These are phyloP conservation scores for Pao palembangensis DNA, from an alignment of 2,113 vertebrate species.

Conservation along the genomic window DNA sequence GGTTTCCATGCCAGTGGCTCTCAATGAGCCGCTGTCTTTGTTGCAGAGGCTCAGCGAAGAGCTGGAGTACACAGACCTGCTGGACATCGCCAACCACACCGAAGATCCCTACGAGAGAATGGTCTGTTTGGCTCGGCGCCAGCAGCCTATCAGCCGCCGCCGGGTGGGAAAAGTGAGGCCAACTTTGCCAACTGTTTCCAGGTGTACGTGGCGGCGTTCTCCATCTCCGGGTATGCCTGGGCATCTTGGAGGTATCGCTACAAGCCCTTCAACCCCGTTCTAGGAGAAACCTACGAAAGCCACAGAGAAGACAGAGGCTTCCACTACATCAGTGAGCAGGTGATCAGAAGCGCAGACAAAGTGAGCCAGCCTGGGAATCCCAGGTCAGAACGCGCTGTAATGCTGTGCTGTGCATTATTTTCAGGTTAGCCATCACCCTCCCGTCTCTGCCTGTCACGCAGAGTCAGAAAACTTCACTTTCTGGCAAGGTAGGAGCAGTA, in stretches of 20 bases:
- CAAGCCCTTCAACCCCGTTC: conserved; percentile 92
- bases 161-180: background rate
- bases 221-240: conserved; percentile 90
- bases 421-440: conserved; percentile 88
- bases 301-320: conserved; percentile 84
- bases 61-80: conserved; percentile 84
- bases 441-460: conserved; percentile 85
- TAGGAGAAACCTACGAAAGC: conserved; percentile 92
- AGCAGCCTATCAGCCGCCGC: too few species aligned
- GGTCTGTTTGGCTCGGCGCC: conserved; percentile 61
- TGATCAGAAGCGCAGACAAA: conserved; percentile 33
- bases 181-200: conserved; percentile 35
- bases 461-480: conserved; percentile 88
- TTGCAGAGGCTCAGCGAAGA: conserved; percentile 89
- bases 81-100: conserved; percentile 80
- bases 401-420: background rate
- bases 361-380: background rate
- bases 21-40: conserved; percentile 85
- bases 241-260: conserved; percentile 85
- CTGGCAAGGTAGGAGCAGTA: conserved; percentile 83
- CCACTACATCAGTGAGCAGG: conserved; percentile 88
- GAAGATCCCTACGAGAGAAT: conserved; percentile 85
- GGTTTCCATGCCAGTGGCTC: conserved; percentile 85
- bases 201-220: conserved; percentile 87
- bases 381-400: background rate